Evolutionary conservation across 2,888 invertebrate genomes (phyloP).

Genomic region (Caenorhabditis parvicauda): DNA sequence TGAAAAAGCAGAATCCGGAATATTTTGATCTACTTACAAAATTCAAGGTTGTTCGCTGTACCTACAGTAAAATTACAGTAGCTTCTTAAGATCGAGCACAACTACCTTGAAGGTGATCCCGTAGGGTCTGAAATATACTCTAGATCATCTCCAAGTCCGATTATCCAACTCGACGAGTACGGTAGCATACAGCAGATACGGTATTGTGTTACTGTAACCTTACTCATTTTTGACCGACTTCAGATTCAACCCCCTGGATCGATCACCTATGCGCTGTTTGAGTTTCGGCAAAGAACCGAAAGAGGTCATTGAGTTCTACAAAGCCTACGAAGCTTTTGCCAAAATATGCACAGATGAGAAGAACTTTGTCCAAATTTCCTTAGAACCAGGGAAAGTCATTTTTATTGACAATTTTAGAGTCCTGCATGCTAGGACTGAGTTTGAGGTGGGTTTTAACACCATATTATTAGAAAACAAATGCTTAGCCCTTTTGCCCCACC

Average conservation of each 20-base stretch:
- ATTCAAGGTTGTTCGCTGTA: constrained; percentile 31
- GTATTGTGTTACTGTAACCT: constrained; percentile 55
- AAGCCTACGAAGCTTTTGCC: constrained; percentile 52
- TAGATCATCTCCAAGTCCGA: constrained; percentile 20
- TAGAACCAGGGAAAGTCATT: constrained; percentile 73
- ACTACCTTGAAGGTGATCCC: constrained; percentile 46
- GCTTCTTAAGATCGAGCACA: constrained; percentile 26
- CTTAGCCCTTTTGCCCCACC: too few relatives aligned
- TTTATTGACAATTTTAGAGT: constrained; percentile 79
- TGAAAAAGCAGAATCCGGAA: constrained; percentile 65
- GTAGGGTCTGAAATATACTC: constrained; percentile 18
- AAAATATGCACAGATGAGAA: constrained; percentile 38
- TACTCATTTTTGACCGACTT: constrained; percentile 63
- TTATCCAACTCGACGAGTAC: constrained; percentile 29
- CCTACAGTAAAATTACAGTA: background rate
- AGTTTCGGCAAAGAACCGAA: constrained; percentile 15
- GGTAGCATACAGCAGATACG: constrained; percentile 35
- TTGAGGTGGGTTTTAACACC: constrained; percentile 61
- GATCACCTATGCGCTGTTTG: constrained; percentile 68
- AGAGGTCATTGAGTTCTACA: constrained; percentile 44
- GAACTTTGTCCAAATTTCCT: constrained; percentile 41
- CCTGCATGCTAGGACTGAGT: constrained; percentile 75
- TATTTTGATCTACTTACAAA: constrained; percentile 69
- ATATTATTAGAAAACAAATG: background rate
- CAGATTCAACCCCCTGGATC: constrained; percentile 77